Percentiles rank a stretch among this genome's conserved stretches.
phyloP scores from a whole-genome alignment of 2,888 invertebrate genomes.

The Drosophila niveifrons region DNA sequence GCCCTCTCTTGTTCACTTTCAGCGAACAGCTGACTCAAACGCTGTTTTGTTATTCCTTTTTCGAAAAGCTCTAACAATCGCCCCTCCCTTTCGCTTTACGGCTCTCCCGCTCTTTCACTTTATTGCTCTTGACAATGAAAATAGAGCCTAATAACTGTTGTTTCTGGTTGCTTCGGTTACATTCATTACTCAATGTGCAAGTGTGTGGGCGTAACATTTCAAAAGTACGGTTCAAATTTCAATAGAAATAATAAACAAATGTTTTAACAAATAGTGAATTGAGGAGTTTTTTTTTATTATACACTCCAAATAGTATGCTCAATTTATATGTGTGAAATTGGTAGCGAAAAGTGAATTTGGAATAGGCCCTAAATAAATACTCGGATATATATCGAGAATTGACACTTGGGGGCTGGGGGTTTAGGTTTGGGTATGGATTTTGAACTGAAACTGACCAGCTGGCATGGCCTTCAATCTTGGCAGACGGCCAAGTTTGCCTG shows the following conservation, averaged over 20 bases:
- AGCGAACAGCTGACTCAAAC: slow-evolving; percentile 48
- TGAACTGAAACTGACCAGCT: slow-evolving; percentile 26
- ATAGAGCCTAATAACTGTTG: slow-evolving; percentile 9
- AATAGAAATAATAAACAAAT: neutral
- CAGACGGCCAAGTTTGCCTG: slow-evolving; percentile 53
- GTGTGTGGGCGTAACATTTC: slow-evolving; percentile 4
- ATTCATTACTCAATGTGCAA: neutral
- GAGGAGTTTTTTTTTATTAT: neutral
- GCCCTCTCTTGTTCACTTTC: slow-evolving; percentile 49
- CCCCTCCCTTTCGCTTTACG: slow-evolving; percentile 13
- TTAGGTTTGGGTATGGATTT: slow-evolving; percentile 3
- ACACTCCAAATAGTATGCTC: neutral
- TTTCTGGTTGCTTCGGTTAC: slow-evolving; percentile 19
- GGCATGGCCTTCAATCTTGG: slow-evolving; percentile 44
- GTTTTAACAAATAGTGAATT: neutral
- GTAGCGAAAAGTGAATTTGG: neutral
- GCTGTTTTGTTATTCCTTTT: slow-evolving; percentile 23
- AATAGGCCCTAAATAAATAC: neutral
- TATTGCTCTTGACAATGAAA: slow-evolving; percentile 65
- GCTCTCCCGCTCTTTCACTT: neutral
- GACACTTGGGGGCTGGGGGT: neutral
- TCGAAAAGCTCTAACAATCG: slow-evolving; percentile 6
- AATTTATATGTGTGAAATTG: neutral
- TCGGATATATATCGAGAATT: neutral
- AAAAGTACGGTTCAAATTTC: slow-evolving; percentile 54